These are phyloP conservation scores for Musca vetustissima DNA, from an alignment of 1,140 invertebrate species.

Conservation along the genomic window DNA sequence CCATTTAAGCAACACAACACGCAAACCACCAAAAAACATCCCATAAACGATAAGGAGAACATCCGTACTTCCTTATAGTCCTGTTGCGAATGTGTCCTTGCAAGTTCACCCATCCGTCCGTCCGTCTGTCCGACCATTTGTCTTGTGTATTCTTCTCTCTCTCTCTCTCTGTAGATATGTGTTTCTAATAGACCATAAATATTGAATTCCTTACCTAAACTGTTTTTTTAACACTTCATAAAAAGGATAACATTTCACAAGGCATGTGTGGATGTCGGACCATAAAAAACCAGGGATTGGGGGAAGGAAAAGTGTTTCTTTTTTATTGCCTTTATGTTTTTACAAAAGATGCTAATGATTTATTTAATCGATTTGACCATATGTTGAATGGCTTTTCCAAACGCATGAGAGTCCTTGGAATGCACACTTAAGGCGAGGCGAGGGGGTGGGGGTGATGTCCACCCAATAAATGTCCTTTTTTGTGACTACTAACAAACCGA, in stretches of 20 bases:
- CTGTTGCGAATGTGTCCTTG: neutral
- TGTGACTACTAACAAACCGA: no score
- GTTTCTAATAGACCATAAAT: no score
- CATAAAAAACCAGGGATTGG: slow-evolving; percentile 7
- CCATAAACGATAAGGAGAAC: no score
- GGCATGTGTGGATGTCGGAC: neutral
- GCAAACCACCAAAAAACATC: slow-evolving; percentile 29
- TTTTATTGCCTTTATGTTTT: slow-evolving; percentile 33
- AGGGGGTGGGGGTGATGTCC: no score
- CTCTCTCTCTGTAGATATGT: no score
- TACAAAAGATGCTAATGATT: slow-evolving; percentile 56
- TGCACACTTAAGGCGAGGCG: no score
- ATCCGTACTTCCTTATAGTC: no score
- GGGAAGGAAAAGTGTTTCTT: neutral
- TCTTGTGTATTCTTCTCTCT: no score
- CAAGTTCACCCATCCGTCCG: neutral
- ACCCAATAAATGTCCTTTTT: no score
- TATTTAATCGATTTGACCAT: slow-evolving; percentile 56
- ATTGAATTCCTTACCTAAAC: slow-evolving; percentile 3
- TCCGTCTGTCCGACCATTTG: no score
- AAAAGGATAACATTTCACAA: neutral
- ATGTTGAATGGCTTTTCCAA: slow-evolving; percentile 15
- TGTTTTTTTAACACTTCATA: slow-evolving; percentile 18
- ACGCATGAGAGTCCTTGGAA: neutral
- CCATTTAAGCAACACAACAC: slow-evolving; percentile 47